Evolutionary conservation across 2,888 invertebrate species (phyloP), one percentile per base, ranked within the genome.

Genomic region (Agriopis aurantiaria): DNA sequence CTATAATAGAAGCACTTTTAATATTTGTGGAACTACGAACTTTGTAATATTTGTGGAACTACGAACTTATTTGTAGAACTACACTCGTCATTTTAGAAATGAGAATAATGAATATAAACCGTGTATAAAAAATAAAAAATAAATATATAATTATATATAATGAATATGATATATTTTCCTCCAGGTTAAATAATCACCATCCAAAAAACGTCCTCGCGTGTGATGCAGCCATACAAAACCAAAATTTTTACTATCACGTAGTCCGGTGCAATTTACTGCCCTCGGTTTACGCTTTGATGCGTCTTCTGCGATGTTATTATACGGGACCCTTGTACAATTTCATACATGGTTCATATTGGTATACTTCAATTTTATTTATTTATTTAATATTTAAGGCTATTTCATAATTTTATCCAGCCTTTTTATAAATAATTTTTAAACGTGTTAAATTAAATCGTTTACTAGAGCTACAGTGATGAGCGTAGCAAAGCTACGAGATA

Each of bases 201-300:
- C 49, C 10, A 62, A 67, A 68, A 65, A 65, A 68, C 43, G 12
- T n/a, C 55, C 72, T 84, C 70, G 86, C 87, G 85, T 89, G 87
- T 75, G 71, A 77, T 75, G 80, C 75, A 75, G 63, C 81, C 76
- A 78, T 88, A 82, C 72, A 71, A 81, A 78, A 79, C 74, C 75
- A 17, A 75, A 72, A 82, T 84, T 84, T 85, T 83, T 83, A 82
- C 82, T 80, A 80, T 79, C 68, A 68, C 68, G 78, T 77, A 75
- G 80, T 78, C 79, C 80, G 81, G 79, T 80, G 82, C 85, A 85
- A 87, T 86, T 86, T 86, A 82, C 83, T 82, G 71, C 84, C 87
- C 85, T 75, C 75, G 75, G 82, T 85, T 87, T 82, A 88, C 85
- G 88, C 86, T 88, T 86, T 88, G 88, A 88, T 91, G 87, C 89